Evolutionary conservation across 2,888 invertebrate genomes (phyloP), one percentile per base, ranked within the genome.

Genomic region (Eupithecia vulgata): DNA sequence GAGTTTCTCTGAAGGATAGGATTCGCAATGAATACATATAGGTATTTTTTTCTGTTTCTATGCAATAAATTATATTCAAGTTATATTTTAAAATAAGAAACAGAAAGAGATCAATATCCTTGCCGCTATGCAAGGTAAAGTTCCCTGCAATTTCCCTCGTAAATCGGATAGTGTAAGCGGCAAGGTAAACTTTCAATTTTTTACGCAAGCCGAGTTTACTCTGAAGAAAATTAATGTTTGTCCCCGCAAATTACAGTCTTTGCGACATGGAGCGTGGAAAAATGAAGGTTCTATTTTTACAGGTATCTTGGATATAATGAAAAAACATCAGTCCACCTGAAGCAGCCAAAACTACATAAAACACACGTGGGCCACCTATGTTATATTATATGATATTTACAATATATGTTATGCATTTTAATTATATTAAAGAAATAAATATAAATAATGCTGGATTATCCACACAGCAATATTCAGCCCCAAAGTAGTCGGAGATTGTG

Each of bases 141-240:
- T 42, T 37, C 35, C 21, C 40, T 40, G 42, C 65, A 37, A 65
- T 48, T 70, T 66, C 40, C 67, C 17, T 79, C 68, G 75, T 67
- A 30, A 68, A 72, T 74, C 77, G 66, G 10, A 70, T 35, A 45
- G 62, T 67, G 57, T 72, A 70, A 76, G 79, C 80, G 76, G 76
- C 74, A 80, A 81, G 68, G 75, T 59, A 81, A 83, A 82, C 81
- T 85, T 66, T 80, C 77, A 75, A 77, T 78, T 81, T 79, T 81
- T 76, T 76, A 74, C 69, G 21, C 37, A 34, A 64, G 59, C 30
- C 67, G 52, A 45, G 74, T 75, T 76, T 70, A 67, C 68, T 68
- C 68, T 70, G 74, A 72, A 87, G 89, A 84, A 91, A 92, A 92
- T 90, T 90, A 88, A 90, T 92, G 88, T 92, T 92, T 91, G 88